Evolutionary conservation across 2,113 vertebrate species (phyloP).

Genomic region (Antigone vipio): DNA sequence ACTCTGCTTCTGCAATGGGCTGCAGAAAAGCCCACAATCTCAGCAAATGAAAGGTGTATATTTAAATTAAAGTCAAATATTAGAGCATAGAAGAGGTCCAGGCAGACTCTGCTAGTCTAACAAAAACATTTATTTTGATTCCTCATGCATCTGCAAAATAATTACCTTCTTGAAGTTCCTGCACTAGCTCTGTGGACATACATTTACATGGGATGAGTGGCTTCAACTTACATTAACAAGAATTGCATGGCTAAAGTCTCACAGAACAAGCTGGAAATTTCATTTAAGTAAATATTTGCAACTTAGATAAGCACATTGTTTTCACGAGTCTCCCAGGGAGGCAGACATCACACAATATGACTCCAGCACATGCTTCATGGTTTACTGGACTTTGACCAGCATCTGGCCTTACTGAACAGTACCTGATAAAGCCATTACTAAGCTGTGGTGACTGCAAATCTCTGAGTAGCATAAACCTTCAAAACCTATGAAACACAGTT

Average conservation of each 20-base stretch:
- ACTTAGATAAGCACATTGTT: not conserved
- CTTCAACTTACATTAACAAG: not conserved
- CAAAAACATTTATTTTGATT: conserved; percentile 48
- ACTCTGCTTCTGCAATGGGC: not conserved
- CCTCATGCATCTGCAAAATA: conserved; percentile 26
- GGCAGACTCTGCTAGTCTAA: conserved; percentile 17
- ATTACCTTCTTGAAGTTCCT: not conserved
- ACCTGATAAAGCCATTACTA: not conserved
- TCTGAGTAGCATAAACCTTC: not conserved
- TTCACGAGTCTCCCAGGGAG: not conserved
- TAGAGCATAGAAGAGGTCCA: not conserved
- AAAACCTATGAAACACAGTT: not conserved
- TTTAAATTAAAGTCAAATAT: conserved; percentile 62
- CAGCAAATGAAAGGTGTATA: conserved; percentile 4
- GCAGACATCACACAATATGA: not conserved
- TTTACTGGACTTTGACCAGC: not conserved
- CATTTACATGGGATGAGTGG: not conserved
- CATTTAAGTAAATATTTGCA: conserved; percentile 14
- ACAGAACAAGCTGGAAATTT: not conserved
- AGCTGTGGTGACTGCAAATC: not conserved
- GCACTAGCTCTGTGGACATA: not conserved
- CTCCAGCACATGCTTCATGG: not conserved
- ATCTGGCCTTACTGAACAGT: not conserved
- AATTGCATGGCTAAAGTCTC: not conserved
- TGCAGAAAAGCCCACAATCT: not conserved